Evolutionary conservation across 2,888 invertebrate genomes (phyloP).

Genomic region (Ligdia adustata): DNA sequence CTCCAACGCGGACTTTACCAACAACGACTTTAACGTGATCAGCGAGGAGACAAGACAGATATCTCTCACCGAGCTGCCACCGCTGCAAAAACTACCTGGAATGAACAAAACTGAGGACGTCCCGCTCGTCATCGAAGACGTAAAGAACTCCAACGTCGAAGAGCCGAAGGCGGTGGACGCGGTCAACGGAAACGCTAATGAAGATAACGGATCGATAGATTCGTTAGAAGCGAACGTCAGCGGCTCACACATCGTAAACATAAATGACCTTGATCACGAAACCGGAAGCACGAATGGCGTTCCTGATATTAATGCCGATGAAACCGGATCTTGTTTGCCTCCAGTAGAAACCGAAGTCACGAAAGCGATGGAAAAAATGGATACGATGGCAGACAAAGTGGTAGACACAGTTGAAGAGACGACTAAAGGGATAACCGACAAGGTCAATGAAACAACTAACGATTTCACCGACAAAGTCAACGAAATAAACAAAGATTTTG

Average conservation of each 20-base stretch:
- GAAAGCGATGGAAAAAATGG: constrained; percentile 51
- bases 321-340: constrained; percentile 33
- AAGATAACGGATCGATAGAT: constrained; percentile 75
- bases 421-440: background rate
- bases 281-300: constrained; percentile 63
- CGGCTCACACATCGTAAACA: constrained; percentile 79
- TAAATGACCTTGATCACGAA: constrained; percentile 76
- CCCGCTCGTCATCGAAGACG: constrained; percentile 53
- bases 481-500: constrained; percentile 43
- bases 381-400: constrained; percentile 46
- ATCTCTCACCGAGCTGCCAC: constrained; percentile 70
- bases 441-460: constrained; percentile 46
- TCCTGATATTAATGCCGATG: constrained; percentile 60
- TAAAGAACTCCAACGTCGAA: constrained; percentile 62
- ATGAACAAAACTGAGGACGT: constrained; percentile 63
- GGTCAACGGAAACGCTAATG: constrained; percentile 63
- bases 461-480: constrained; percentile 43
- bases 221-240: constrained; percentile 81
- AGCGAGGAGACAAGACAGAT: constrained; percentile 68
- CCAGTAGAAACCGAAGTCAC: constrained; percentile 42
- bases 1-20: constrained; percentile 72
- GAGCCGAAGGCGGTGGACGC: constrained; percentile 47
- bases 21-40: constrained; percentile 74
- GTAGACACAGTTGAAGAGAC: constrained; percentile 24
- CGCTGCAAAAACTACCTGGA: constrained; percentile 68